phyloP scores from a whole-genome alignment of 2,888 invertebrate species.

The Troilus luridus region DNA sequence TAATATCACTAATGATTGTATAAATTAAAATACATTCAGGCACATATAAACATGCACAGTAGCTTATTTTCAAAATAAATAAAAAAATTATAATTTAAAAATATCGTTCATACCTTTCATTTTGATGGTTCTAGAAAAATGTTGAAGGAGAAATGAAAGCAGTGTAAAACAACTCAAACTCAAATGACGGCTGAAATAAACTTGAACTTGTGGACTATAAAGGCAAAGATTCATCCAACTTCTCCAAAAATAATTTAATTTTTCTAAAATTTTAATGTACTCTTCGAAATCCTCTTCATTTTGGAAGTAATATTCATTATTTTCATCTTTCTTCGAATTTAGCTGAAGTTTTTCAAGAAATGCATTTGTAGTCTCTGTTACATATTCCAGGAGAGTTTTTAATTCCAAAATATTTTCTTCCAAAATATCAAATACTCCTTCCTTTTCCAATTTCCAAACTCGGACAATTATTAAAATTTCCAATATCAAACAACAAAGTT shows the following conservation, averaged over 20 bases:
- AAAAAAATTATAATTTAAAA: not conserved
- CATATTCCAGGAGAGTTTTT: constrained; percentile 57
- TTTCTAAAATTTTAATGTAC: constrained; percentile 70
- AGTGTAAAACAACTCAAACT: constrained; percentile 62
- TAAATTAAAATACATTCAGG: no score
- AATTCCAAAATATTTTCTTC: constrained; percentile 60
- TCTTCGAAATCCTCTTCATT: constrained; percentile 67
- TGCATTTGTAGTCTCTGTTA: constrained; percentile 58
- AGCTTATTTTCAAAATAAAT: not conserved
- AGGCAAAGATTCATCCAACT: constrained; percentile 72
- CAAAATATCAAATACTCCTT: constrained; percentile 32
- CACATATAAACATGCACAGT: no score
- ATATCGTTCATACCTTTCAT: constrained; percentile 59
- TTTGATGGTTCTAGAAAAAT: constrained; percentile 60
- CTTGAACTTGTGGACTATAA: constrained; percentile 74
- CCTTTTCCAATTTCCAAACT: constrained; percentile 70
- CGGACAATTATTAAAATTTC: constrained; percentile 76
- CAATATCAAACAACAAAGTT: constrained; percentile 75
- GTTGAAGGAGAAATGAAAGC: constrained; percentile 61
- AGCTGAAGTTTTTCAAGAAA: constrained; percentile 61
- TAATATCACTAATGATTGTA: no score
- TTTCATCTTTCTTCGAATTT: constrained; percentile 53
- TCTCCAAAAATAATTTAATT: constrained; percentile 72
- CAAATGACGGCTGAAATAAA: constrained; percentile 66
- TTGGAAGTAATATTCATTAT: constrained; percentile 57